Base-by-base conservation (phyloP, 2,797 vertebrate genomes). In the Hemitrygon akajei region DNA sequence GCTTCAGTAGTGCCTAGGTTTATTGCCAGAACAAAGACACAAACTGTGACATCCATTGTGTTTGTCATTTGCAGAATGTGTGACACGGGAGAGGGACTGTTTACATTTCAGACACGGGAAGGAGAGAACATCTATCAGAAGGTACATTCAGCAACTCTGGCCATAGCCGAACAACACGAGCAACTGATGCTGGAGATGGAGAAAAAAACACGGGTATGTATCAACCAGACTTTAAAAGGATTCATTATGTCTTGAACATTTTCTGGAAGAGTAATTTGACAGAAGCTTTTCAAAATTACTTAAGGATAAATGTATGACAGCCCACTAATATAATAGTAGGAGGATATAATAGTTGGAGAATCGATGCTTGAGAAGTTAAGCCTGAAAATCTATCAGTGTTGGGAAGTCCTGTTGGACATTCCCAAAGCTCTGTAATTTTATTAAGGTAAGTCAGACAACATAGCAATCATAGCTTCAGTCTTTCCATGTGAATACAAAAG, bases 111-210 rank as follows among this genome's bases (percentile, higher is more conserved):
- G 96, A 99, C 99, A 75, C 97, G 98, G 95, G 98, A 99, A 97
- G 99, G 99, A 94, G 99, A 99, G 96, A 98, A 99, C 98, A 99
- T 99, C 96, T 99, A 99, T 97, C 98, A 99, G 97, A 98, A 99
- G 95, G 99, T 99, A 94, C 99, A 99, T 96, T 98, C 99, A 91
- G 98, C 99, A 95, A 99, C 99, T 7, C 96, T 99, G 96, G 98
- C 98, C 94, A 99, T 99, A 95, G 99, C 99, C 95, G 98, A 99
- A 95, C 99, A 99, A 95, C 99, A 99, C 92, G 98, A 99, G 96
- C 97, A 98, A 95, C 96, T 99, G 96, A 98, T 99, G 98, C 97
- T 98, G 96, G 98, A 99, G 96, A 98, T 99, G 97, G 98, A 99
- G 96, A 99, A 99, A 96, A 99, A 98, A 95, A 98, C 98, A 95